Percentiles rank a stretch among this genome's conserved stretches.
phyloP scores from a whole-genome alignment of 2,888 invertebrate species.

The Acronicta psi region DNA sequence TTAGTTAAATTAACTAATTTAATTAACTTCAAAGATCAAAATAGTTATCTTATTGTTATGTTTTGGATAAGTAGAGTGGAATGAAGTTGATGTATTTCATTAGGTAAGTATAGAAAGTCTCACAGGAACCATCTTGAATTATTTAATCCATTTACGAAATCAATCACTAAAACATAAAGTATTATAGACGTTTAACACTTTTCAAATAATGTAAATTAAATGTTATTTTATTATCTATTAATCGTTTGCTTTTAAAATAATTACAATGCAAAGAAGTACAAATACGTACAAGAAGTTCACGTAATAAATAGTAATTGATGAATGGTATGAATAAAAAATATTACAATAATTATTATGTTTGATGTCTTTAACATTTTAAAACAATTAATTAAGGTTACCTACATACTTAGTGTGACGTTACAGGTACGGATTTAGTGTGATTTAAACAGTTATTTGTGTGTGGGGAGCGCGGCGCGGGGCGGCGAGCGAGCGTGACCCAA shows the following conservation, averaged over 20 bases:
- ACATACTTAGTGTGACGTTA: slow-evolving; percentile 76
- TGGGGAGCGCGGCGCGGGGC: slow-evolving; percentile 73
- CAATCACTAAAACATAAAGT: too few species aligned
- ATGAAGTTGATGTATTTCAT: slow-evolving; percentile 51
- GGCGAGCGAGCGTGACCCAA: slow-evolving; percentile 84
- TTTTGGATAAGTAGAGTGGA: slow-evolving; percentile 27
- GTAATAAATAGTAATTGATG: slow-evolving; percentile 23
- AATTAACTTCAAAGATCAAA: too few species aligned
- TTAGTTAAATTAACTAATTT: too few species aligned
- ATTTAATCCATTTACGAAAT: too few species aligned
- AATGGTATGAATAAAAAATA: slow-evolving; percentile 18
- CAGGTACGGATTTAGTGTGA: slow-evolving; percentile 83
- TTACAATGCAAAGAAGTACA: neutral
- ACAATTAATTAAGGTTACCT: slow-evolving; percentile 68
- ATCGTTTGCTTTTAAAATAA: too few species aligned
- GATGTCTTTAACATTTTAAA: slow-evolving; percentile 44
- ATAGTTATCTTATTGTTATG: slow-evolving; percentile 35
- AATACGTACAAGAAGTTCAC: slow-evolving; percentile 25
- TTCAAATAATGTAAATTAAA: too few species aligned
- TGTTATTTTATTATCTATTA: too few species aligned
- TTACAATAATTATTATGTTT: slow-evolving; percentile 26
- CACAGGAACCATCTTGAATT: too few species aligned
- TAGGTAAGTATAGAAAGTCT: slow-evolving; percentile 8
- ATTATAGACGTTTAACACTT: too few species aligned
- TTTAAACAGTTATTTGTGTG: slow-evolving; percentile 84